phyloP scores from a whole-genome alignment of 2,888 invertebrate genomes.

The Camponotus fellah region DNA sequence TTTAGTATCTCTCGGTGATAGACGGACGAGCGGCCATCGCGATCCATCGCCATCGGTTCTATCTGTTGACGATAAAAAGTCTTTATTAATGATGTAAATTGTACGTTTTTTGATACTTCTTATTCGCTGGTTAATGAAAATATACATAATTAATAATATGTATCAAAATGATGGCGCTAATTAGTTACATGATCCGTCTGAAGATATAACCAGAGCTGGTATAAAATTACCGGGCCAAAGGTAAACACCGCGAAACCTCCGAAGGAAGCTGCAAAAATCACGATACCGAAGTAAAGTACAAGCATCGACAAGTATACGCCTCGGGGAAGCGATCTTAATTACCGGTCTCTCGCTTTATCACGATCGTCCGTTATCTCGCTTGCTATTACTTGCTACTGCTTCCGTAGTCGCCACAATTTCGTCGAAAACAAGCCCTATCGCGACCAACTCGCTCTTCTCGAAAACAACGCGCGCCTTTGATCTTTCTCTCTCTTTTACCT shows the following conservation, averaged over 20 bases:
- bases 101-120: background rate
- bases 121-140: background rate
- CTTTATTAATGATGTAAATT: background rate
- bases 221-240: slow-evolving; percentile 18
- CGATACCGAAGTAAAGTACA: slow-evolving; percentile 36
- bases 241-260: slow-evolving; percentile 7
- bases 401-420: background rate
- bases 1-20: slow-evolving; percentile 61
- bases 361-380: slow-evolving; percentile 36
- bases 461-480: slow-evolving; percentile 68
- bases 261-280: slow-evolving; percentile 18
- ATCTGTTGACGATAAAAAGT: background rate
- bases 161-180: background rate
- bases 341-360: slow-evolving; percentile 43
- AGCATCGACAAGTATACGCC: slow-evolving; percentile 46
- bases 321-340: slow-evolving; percentile 52
- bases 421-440: slow-evolving; percentile 48
- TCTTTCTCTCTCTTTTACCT: slow-evolving; percentile 25
- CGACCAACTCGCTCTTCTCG: slow-evolving; percentile 53
- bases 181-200: background rate
- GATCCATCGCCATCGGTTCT: slow-evolving; percentile 3
- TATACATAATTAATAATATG: background rate
- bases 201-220: background rate
- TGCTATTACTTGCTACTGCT: background rate
- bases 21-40: slow-evolving; percentile 39